phyloP scores from a whole-genome alignment of 2,888 invertebrate species.

The Brachyptera risi region DNA sequence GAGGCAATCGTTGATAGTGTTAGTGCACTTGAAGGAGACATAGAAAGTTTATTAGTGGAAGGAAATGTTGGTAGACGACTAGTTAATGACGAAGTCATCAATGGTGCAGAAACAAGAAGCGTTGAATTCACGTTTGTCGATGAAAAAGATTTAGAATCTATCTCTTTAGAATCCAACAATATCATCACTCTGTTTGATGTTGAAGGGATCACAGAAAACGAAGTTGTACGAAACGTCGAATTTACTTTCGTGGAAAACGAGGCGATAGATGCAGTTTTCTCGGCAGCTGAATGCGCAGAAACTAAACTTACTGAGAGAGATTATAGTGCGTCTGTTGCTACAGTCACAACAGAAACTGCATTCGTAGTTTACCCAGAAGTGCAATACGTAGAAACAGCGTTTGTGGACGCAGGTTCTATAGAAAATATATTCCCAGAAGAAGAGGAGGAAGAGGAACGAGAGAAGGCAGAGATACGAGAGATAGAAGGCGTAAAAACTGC shows the following conservation, averaged over 20 bases:
- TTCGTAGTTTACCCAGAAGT: no score
- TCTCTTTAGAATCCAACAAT: background rate
- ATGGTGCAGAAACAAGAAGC: no score
- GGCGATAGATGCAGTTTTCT: background rate
- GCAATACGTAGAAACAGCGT: background rate
- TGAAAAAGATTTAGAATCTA: background rate
- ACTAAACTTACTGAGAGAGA: no score
- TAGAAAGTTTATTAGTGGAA: background rate
- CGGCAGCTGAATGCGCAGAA: no score
- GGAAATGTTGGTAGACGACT: background rate
- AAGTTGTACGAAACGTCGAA: background rate
- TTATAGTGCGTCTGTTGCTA: no score
- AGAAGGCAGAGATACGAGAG: no score
- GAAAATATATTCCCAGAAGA: background rate
- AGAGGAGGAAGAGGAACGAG: background rate
- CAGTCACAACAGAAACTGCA: no score
- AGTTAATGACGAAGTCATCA: no score
- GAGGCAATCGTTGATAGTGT: conserved; percentile 1
- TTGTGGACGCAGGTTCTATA: background rate
- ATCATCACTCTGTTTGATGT: background rate
- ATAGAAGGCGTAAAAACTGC: no score
- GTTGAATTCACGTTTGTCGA: background rate
- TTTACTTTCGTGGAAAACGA: background rate
- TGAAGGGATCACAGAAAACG: background rate
- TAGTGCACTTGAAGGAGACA: background rate